These are phyloP conservation scores for Sclerurus mexicanus DNA, from an alignment of 2,113 vertebrate genomes.

Conservation along the genomic window DNA sequence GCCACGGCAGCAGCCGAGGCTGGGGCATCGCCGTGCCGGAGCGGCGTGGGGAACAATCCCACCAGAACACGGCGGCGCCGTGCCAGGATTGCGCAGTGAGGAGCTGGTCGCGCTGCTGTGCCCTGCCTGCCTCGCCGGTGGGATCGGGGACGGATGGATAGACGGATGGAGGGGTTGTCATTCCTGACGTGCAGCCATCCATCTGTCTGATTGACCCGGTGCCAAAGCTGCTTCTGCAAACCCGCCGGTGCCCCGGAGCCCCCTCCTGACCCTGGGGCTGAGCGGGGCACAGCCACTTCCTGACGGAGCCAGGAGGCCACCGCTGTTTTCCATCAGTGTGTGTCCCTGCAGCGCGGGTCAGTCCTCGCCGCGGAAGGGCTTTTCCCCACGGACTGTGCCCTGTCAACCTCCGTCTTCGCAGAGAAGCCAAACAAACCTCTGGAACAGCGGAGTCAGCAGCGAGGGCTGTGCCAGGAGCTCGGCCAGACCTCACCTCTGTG, in stretches of 20 bases:
- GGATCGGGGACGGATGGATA: background rate
- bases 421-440: background rate
- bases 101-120: background rate
- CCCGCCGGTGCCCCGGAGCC: fast-evolving
- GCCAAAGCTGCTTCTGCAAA: background rate
- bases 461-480: background rate
- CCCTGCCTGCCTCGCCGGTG: background rate
- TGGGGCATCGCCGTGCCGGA: background rate
- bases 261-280: background rate
- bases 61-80: fast-evolving
- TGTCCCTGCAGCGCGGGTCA: background rate
- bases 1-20: background rate
- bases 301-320: background rate
- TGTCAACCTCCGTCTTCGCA: background rate
- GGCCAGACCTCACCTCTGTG: fast-evolving
- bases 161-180: background rate
- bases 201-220: background rate
- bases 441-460: conserved; percentile 7
- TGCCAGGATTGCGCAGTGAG: fast-evolving
- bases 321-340: fast-evolving
- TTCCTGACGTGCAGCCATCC: background rate
- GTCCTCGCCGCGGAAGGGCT: background rate
- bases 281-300: background rate
- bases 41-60: background rate
- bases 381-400: background rate